Conservation (phyloP, 2,797 vertebrate genomes). For the Sus cebifrons region DNA sequence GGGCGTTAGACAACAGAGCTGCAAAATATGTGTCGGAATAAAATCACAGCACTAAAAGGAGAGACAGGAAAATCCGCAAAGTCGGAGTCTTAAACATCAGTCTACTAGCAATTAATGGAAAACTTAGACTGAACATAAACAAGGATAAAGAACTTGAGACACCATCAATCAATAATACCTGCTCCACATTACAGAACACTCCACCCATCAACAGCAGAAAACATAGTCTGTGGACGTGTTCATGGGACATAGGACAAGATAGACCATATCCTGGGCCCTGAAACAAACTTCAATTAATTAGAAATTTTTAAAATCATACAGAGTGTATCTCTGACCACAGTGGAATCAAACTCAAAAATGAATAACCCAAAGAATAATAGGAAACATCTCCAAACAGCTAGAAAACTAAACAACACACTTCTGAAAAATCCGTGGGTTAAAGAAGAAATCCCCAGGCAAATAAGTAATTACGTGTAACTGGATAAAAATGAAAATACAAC, state of each 20-base stretch:
- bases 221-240: background rate
- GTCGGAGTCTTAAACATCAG: background rate
- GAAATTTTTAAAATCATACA: background rate
- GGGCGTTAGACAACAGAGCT: background rate
- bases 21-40: background rate
- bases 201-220: background rate
- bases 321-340: background rate
- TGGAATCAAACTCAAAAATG: conserved; percentile 17
- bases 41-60: background rate
- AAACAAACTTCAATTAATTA: background rate
- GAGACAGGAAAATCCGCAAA: background rate
- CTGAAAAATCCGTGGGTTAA: background rate
- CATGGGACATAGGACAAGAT: background rate
- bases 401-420: background rate
- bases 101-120: background rate
- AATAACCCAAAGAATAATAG: background rate
- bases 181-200: background rate
- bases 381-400: background rate
- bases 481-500: background rate
- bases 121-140: background rate
- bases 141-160: background rate
- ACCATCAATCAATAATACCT: background rate
- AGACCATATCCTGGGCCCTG: background rate
- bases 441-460: background rate
- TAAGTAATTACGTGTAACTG: background rate